Base-by-base conservation (phyloP, 2,113 vertebrate genomes). In the Indicator indicator region DNA sequence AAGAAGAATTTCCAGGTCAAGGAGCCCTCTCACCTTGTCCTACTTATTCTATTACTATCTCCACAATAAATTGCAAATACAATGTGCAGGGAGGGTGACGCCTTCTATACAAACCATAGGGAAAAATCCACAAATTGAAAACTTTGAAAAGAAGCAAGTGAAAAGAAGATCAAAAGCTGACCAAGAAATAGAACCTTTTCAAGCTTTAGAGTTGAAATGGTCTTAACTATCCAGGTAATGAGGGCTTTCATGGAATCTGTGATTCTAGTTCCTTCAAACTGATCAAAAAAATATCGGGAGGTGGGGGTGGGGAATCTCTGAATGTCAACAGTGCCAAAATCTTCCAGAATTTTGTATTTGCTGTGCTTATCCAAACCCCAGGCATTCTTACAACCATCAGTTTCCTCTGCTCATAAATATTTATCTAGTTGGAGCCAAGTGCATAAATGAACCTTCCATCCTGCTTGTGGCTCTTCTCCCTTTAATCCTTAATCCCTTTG, bases 401-500 rank as follows among this genome's bases (percentile, higher is more conserved):
- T 90, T 94, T 79, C 95, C 89, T 72, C 76, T 46, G 60, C 96
- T 96, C 89, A 97, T 97, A 96, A 96, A 97, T 97, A 97, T 96
- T 96, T 94, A 97, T 94, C 91, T 82, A 67, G 94, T 33, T 86
- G 93, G 67, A 97, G 87, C 94, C 95, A 91, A 93, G 69, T 82
- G 92, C 93, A 93, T 91, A 96, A 94, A 88, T 63, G 92, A 96
- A 91, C 89, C 89, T 92, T 96, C 92, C 80, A 88, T 90, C 94
- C 86, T 0, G 54, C 93, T 96, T 91, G 94, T 88, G 86, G 94
- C 89, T 95, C 92, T 65, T 96, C 90, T 94, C 82, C 84, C 91
- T 96, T 96, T 97, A 97, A 97, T 97, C 97, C 96, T 89, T 97
- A 97, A 97, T 97, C 96, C 97, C 93, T 95, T 73, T 94, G 92